Evolutionary conservation across 2,113 vertebrate genomes (phyloP).

Genomic region (Mastomys natalensis): DNA sequence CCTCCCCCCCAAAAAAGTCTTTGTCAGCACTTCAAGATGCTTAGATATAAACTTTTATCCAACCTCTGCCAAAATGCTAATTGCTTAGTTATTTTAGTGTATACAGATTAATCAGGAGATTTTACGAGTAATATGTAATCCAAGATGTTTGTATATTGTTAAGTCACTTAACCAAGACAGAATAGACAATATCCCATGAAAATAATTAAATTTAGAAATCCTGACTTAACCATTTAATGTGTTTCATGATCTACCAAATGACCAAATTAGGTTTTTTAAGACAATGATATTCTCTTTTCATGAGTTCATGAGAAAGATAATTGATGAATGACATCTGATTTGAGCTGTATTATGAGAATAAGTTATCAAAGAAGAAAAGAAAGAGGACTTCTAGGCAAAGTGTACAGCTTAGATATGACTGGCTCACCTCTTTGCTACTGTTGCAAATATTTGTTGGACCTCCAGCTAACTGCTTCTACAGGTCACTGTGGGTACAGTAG

Average conservation of each 20-base stretch:
- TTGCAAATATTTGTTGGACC: background rate
- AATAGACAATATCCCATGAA: constrained; percentile 41
- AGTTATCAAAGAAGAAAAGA: background rate
- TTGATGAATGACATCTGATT: background rate
- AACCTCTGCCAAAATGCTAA: constrained; percentile 37
- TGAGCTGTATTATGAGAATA: background rate
- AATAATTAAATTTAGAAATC: constrained; percentile 28
- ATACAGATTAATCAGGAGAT: constrained; percentile 32
- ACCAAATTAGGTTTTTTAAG: background rate
- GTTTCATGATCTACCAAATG: background rate
- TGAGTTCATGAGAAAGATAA: background rate
- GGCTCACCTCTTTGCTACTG: background rate
- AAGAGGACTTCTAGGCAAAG: background rate
- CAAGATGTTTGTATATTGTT: background rate
- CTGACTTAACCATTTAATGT: background rate
- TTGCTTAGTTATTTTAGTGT: constrained; percentile 43
- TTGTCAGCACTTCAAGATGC: constrained; percentile 60
- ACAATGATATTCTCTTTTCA: background rate
- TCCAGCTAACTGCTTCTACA: background rate
- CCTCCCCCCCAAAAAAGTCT: constrained; percentile 22
- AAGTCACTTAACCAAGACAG: constrained; percentile 39
- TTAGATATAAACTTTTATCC: constrained; percentile 64
- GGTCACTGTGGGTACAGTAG: background rate
- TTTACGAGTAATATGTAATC: background rate
- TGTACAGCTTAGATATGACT: background rate